Conservation (phyloP, 2,888 invertebrate species). For the Chrysina gloriosa region DNA sequence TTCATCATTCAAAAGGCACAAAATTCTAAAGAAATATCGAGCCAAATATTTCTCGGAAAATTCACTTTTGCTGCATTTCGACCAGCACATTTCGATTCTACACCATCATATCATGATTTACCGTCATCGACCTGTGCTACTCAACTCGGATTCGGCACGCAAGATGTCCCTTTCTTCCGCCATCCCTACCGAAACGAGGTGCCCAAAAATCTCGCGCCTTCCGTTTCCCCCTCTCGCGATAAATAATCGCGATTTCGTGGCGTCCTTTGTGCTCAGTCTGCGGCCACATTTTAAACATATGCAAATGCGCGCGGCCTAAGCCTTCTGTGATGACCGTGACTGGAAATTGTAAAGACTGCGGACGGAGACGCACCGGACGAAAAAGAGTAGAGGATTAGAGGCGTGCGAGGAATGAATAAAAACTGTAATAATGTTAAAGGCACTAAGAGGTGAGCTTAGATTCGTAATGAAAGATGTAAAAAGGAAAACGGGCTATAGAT, state of each 20-base stretch:
- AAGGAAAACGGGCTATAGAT: not conserved
- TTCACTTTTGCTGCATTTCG: too few relatives aligned
- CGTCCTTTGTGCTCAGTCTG: conserved; percentile 62
- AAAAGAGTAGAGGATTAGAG: conserved; percentile 39
- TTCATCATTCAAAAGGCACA: too few relatives aligned
- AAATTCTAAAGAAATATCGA: too few relatives aligned
- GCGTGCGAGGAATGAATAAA: conserved; percentile 37
- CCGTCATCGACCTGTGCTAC: too few relatives aligned
- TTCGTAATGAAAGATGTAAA: conserved; percentile 38
- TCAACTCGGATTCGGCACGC: not conserved
- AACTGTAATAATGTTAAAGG: conserved; percentile 31
- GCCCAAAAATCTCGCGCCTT: not conserved
- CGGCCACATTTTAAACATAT: conserved; percentile 66
- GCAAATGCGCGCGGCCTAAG: conserved; percentile 61
- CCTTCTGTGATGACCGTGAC: conserved; percentile 63
- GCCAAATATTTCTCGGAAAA: too few relatives aligned
- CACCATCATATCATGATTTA: too few relatives aligned
- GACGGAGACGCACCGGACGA: conserved; percentile 49
- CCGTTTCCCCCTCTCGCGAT: conserved; percentile 55
- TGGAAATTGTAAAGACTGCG: conserved; percentile 61
- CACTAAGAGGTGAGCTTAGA: conserved; percentile 43
- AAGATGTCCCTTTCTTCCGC: not conserved
- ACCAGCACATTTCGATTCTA: too few relatives aligned
- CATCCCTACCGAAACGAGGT: not conserved
- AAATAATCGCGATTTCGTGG: conserved; percentile 64